Evolutionary conservation across 2,888 invertebrate genomes (phyloP).

Genomic region (Aricia artaxerxes): DNA sequence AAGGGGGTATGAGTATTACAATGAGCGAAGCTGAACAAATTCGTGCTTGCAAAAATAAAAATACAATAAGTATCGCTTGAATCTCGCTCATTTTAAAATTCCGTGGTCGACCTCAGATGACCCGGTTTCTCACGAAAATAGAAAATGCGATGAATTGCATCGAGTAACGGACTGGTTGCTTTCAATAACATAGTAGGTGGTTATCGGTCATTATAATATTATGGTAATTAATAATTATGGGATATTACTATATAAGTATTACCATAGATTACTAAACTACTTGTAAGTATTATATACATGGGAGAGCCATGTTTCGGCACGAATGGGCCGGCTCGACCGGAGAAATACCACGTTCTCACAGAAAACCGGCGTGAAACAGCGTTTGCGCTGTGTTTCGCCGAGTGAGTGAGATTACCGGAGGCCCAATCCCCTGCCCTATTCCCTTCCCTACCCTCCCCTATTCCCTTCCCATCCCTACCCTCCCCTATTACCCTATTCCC

Average conservation of each 20-base stretch:
- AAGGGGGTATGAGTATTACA: not conserved
- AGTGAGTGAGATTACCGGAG: no score
- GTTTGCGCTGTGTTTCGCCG: no score
- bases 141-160: slow-evolving; percentile 24
- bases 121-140: slow-evolving; percentile 28
- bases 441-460: no score
- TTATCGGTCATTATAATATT: not conserved
- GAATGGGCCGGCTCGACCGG: no score
- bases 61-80: not conserved
- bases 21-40: not conserved
- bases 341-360: no score
- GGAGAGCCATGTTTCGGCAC: no score
- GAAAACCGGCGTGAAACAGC: no score
- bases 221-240: not conserved
- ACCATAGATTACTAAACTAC: not conserved
- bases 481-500: no score
- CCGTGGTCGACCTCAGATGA: slow-evolving; percentile 16
- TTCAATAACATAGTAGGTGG: slow-evolving; percentile 9
- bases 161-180: slow-evolving; percentile 1
- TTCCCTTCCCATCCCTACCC: no score
- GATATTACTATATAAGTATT: not conserved
- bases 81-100: not conserved
- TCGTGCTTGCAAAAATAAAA: not conserved
- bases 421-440: no score
- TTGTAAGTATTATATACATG: not conserved